Percentiles rank a stretch among this genome's conserved stretches.
Evolutionary conservation across 2,888 invertebrate species (phyloP).

Genomic region (Lagria hirta): DNA sequence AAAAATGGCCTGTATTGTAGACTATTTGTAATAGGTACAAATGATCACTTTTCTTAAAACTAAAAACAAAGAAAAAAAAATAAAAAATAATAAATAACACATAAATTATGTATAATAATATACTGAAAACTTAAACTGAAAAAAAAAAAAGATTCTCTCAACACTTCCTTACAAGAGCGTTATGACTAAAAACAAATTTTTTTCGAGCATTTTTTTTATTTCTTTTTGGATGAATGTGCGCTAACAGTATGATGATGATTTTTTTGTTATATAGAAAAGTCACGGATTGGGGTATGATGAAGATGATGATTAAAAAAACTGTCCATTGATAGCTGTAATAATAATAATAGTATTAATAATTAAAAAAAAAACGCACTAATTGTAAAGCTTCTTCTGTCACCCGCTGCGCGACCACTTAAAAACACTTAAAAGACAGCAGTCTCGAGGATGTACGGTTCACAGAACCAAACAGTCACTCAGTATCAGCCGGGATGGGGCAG

Average conservation of each 20-base stretch:
- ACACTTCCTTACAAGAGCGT: slow-evolving; percentile 15
- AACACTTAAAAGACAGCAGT: slow-evolving; percentile 42
- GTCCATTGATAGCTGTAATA: no score
- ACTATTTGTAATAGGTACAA: slow-evolving; percentile 39
- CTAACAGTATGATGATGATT: slow-evolving; percentile 48
- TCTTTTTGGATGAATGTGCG: no score
- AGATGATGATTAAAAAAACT: slow-evolving; percentile 31
- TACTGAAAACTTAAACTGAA: slow-evolving; percentile 30
- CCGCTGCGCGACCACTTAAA: slow-evolving; percentile 40
- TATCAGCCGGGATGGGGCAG: slow-evolving; percentile 50
- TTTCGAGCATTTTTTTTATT: slow-evolving; percentile 28
- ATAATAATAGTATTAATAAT: no score
- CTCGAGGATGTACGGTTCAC: slow-evolving; percentile 48
- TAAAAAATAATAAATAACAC: slow-evolving; percentile 43
- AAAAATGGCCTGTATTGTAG: slow-evolving; percentile 31
- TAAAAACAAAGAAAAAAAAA: slow-evolving; percentile 39
- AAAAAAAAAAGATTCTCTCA: slow-evolving; percentile 18
- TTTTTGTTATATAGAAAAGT: no score
- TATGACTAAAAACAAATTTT: slow-evolving; percentile 24
- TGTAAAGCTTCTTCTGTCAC: slow-evolving; percentile 38
- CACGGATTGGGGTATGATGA: slow-evolving; percentile 25
- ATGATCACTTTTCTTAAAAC: slow-evolving; percentile 33
- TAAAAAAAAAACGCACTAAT: slow-evolving; percentile 35
- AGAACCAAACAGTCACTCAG: slow-evolving; percentile 52
- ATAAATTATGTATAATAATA: slow-evolving; percentile 43